These are phyloP conservation scores for Cacoxenus indagator DNA, from an alignment of 2,888 invertebrate genomes.

Conservation along the genomic window DNA sequence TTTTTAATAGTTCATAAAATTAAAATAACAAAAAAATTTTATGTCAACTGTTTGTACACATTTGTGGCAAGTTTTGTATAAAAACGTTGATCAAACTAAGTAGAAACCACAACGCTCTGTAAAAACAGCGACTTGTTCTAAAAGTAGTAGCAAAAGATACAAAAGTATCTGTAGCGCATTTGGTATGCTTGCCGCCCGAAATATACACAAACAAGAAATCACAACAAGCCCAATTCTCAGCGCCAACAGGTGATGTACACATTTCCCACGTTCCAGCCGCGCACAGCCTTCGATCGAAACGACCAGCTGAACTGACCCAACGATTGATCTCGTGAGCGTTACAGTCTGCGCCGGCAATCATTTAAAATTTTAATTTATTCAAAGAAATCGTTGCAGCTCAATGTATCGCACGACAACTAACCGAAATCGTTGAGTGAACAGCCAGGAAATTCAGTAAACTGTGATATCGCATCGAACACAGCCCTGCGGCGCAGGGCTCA, in stretches of 20 bases:
- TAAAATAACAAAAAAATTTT: conserved; percentile 49
- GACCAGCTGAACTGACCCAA: conserved; percentile 13
- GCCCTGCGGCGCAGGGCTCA: conserved; percentile 30
- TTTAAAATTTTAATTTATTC: conserved; percentile 61
- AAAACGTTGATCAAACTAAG: background rate
- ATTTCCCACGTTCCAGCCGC: conserved; percentile 57
- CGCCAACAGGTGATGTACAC: conserved; percentile 48
- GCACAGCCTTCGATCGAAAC: background rate
- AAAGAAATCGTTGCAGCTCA: conserved; percentile 53
- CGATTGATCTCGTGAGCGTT: conserved; percentile 8
- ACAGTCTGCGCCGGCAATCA: conserved; percentile 22
- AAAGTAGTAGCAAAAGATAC: background rate
- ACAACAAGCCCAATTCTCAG: background rate
- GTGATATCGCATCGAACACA: background rate
- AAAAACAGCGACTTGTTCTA: background rate
- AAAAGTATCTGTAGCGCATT: background rate
- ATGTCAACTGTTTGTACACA: conserved; percentile 44
- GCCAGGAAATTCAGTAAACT: conserved; percentile 39
- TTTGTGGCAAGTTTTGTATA: conserved; percentile 13
- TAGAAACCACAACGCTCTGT: background rate
- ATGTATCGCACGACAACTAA: background rate
- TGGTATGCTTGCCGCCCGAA: background rate
- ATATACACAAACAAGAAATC: background rate
- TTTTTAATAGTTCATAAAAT: conserved; percentile 52
- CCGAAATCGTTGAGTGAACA: conserved; percentile 47